Base-by-base conservation (phyloP, 2,888 invertebrate genomes). In the Lasioglossum vierecki region DNA sequence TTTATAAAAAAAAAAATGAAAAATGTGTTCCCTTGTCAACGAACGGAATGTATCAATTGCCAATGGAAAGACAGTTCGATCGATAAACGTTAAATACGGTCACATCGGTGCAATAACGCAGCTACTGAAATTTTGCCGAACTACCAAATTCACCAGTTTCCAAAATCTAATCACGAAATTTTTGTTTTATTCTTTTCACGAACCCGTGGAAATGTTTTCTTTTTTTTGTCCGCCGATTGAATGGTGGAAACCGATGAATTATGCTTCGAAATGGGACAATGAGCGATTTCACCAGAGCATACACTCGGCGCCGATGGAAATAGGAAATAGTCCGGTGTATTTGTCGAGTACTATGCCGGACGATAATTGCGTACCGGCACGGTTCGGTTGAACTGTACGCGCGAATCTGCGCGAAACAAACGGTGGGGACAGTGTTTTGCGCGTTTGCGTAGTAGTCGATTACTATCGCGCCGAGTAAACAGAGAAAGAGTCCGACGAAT, bases 401-500 rank as follows among this genome's bases (percentile, higher is more conserved):
- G 70, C 70, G 22, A 70, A 70, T 70, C 22, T 41, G 9, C 70
- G 70, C 41, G 70, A 53, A 81, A 79, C 79, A 39, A 63, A 66
- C 66, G 39, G 66, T 1, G 35, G 39, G 66, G 22, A 66, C 66
- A 22, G 66, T 35, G 35, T 22, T 66, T 66, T 8, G 5, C 63
- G 26, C 63, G 63, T 63, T 63, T 63, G 63, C 63, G 63, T 63
- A 63, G 63, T 6, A 15, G 63, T 5, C 63, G 63, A 63, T 63
- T 63, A 30, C 63, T 30, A 30, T 63, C 30, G 63, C 63, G 5
- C 2, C 30, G 63, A 30, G 30, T 30, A 63, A 63, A 63, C 63
- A 63, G 63, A 60, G 78, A 71, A 79, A 79, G 78, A 35, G 39
- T 71, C 49, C 77, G 53, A 49, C 53, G 76, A 81, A 78, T 46